A percentile compares a stretch with the other conserved stretches of the same genome.
Evolutionary conservation across 2,888 invertebrate species (phyloP).

Genomic region (Parnassius glacialis): DNA sequence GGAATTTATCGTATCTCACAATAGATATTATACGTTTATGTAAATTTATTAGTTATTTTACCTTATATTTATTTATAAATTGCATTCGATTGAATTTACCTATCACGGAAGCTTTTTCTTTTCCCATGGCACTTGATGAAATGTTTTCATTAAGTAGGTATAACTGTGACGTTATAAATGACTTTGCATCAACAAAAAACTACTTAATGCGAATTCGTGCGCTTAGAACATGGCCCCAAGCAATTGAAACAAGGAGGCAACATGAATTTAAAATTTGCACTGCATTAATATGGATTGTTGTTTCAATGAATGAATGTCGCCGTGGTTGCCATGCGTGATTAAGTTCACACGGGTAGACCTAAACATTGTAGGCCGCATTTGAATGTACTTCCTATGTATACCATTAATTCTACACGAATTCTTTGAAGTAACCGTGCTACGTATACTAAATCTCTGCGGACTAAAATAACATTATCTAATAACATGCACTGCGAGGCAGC

Average conservation of each 20-base stretch:
- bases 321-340: slow-evolving; percentile 78
- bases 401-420: slow-evolving; percentile 74
- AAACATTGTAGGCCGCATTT: slow-evolving; percentile 77
- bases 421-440: slow-evolving; percentile 73
- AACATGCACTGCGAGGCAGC: slow-evolving; percentile 56
- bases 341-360: slow-evolving; percentile 78
- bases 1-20: slow-evolving; percentile 15
- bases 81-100: too few species aligned
- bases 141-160: slow-evolving; percentile 54
- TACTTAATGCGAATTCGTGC: slow-evolving; percentile 76
- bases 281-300: slow-evolving; percentile 80
- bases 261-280: slow-evolving; percentile 80
- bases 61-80: too few species aligned
- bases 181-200: slow-evolving; percentile 70
- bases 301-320: slow-evolving; percentile 78
- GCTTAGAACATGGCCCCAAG: slow-evolving; percentile 69
- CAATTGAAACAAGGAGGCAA: slow-evolving; percentile 72
- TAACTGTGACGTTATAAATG: slow-evolving; percentile 65
- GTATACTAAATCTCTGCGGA: slow-evolving; percentile 67
- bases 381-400: slow-evolving; percentile 79
- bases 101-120: slow-evolving; percentile 18
- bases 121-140: slow-evolving; percentile 60
- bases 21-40: background rate
- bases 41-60: too few species aligned
- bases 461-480: slow-evolving; percentile 72